Conservation (phyloP, 2,113 vertebrate genomes). For the Pterocles gutturalis region DNA sequence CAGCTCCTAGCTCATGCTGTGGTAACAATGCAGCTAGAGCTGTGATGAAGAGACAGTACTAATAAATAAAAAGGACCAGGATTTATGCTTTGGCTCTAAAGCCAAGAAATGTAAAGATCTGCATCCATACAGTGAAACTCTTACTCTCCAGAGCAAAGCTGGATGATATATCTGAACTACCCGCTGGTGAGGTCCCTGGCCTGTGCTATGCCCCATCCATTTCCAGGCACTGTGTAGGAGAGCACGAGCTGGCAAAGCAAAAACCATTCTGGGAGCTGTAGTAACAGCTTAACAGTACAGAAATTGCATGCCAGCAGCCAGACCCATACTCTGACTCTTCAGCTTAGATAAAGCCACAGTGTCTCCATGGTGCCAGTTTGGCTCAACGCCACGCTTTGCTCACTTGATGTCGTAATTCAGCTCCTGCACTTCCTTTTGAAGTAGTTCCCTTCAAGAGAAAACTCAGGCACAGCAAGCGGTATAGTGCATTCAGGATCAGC, state of each 20-base stretch:
- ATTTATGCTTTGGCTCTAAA: background rate
- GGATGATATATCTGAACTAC: background rate
- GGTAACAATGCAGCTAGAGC: background rate
- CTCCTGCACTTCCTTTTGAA: background rate
- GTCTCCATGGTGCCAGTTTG: background rate
- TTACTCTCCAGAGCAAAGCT: background rate
- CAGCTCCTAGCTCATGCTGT: background rate
- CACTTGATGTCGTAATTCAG: background rate
- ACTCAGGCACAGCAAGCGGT: background rate
- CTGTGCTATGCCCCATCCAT: fast-evolving
- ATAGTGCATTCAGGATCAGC: background rate
- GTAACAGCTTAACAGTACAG: background rate
- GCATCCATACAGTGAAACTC: background rate
- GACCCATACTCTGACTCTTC: background rate
- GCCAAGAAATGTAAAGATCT: background rate
- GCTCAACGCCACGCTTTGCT: background rate
- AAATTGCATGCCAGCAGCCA: background rate
- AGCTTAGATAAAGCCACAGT: background rate
- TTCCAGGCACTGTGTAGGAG: background rate
- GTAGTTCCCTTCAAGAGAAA: background rate
- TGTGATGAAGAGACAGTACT: background rate
- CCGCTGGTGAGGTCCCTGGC: background rate
- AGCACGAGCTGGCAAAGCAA: background rate
- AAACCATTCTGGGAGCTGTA: background rate
- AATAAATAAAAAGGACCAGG: background rate